Percentiles rank a stretch among this genome's conserved stretches.
phyloP scores from a whole-genome alignment of 1,140 invertebrate genomes.

The Hyles vespertilio region DNA sequence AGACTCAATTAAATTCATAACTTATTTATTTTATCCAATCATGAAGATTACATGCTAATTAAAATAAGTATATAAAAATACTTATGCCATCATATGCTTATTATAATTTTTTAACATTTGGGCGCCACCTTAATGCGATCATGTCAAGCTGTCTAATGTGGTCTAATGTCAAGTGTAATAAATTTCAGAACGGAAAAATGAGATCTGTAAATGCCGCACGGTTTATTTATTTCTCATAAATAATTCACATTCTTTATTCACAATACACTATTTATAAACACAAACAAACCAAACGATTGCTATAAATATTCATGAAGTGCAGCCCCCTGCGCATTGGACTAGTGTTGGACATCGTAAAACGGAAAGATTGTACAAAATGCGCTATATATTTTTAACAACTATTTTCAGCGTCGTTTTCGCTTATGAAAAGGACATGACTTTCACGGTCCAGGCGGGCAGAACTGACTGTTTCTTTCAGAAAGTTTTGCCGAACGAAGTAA shows the following conservation, averaged over 20 bases:
- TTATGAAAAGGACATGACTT: conserved; percentile 81
- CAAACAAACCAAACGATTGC: conserved; percentile 14
- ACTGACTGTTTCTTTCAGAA: conserved; percentile 83
- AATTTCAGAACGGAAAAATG: too few relatives aligned
- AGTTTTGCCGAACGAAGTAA: conserved; percentile 76
- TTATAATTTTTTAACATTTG: too few relatives aligned
- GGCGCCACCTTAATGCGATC: too few relatives aligned
- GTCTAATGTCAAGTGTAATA: neutral
- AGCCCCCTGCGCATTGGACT: neutral
- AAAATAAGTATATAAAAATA: too few relatives aligned
- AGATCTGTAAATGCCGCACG: conserved; percentile 4
- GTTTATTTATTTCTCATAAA: conserved; percentile 9
- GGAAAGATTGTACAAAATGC: conserved; percentile 33
- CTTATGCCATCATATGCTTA: too few relatives aligned
- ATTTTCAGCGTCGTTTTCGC: conserved; percentile 57
- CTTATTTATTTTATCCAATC: too few relatives aligned
- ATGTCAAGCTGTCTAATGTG: neutral
- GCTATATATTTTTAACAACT: conserved; percentile 46
- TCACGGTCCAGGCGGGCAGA: conserved; percentile 81
- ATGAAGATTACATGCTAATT: too few relatives aligned
- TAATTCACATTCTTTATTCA: conserved; percentile 9
- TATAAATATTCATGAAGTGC: conserved; percentile 22
- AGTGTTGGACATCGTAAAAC: neutral
- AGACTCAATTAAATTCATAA: too few relatives aligned
- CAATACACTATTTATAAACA: conserved; percentile 25